These are phyloP conservation scores for Charadrius vociferus DNA, from an alignment of 2,113 vertebrate genomes.

Conservation along the genomic window DNA sequence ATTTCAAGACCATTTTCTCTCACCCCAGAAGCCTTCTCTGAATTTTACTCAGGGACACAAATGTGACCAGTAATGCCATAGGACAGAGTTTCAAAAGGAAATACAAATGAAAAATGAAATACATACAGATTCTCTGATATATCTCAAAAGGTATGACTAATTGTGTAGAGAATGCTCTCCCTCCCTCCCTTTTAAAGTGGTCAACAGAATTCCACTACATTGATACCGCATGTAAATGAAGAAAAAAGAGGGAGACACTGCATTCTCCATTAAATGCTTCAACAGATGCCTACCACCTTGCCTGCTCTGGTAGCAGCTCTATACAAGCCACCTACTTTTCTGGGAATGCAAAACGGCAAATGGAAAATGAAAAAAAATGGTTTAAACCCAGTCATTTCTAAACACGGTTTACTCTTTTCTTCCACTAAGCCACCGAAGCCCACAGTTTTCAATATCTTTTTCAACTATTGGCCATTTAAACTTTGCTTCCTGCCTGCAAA, in stretches of 20 bases:
- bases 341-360: neutral
- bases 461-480: neutral
- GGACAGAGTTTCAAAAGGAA: neutral
- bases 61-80: neutral
- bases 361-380: neutral
- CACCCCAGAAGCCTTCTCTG: neutral
- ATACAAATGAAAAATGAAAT: neutral
- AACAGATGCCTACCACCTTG: neutral
- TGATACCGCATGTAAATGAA: accelerated
- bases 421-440: neutral
- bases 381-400: neutral
- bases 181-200: neutral
- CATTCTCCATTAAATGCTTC: neutral
- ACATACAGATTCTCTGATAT: neutral
- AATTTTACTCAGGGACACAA: neutral
- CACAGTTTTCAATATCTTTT: neutral
- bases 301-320: neutral
- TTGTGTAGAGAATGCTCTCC: neutral
- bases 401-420: neutral
- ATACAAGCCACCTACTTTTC: neutral
- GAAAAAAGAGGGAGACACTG: neutral
- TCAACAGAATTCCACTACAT: neutral
- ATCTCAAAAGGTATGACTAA: neutral
- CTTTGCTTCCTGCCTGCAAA: neutral
- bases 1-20: neutral